Evolutionary conservation across 2,888 invertebrate genomes (phyloP), one percentile per base, ranked within the genome.

Genomic region (Dendrolimus houi): DNA sequence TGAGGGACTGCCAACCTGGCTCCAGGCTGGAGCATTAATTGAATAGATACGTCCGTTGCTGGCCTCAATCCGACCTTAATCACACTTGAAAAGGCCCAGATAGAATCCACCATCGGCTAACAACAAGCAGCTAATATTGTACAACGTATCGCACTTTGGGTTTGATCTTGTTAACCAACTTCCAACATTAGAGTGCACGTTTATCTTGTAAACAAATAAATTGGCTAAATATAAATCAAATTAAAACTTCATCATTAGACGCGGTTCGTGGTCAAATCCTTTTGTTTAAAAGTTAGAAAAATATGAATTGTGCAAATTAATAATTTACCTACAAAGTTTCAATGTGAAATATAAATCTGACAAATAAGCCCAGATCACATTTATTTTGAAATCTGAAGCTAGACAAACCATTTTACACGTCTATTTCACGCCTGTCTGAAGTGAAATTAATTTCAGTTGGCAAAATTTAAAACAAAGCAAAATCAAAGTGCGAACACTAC

Each of bases 31-130:
- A 71, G 75, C 69, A 82, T 86, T 90, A 89, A 90, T 90, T 90
- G 86, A 87, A 89, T 89, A 84, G 87, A 87, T 87, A 87, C 85
- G 84, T 83, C 79, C 77, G 81, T 75, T 81, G 75, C 77, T 79
- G 77, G 81, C 80, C 81, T 87, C 88, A 86, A 85, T 85, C 79
- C 74, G 67, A 77, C 80, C 87, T 82, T 88, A 87, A 88, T 87
- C 83, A 83, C 79, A 80, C 81, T 83, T 87, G 85, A 87, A 87
- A 87, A 86, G 87, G 79, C 81, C 77, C 72, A 63, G 72, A 77
- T 77, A 75, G 79, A 74, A 77, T 72, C 75, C 71, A 70, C 72
- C 71, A 76, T 64, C 75, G 76, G 47, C 47, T 47, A 60, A 66
- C 73, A 77, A 79, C 75, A 74, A 77, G 75, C 72, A 69, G 74